These are phyloP conservation scores for Ornithoptera priamus DNA, from an alignment of 2,888 invertebrate species.

Conservation along the genomic window DNA sequence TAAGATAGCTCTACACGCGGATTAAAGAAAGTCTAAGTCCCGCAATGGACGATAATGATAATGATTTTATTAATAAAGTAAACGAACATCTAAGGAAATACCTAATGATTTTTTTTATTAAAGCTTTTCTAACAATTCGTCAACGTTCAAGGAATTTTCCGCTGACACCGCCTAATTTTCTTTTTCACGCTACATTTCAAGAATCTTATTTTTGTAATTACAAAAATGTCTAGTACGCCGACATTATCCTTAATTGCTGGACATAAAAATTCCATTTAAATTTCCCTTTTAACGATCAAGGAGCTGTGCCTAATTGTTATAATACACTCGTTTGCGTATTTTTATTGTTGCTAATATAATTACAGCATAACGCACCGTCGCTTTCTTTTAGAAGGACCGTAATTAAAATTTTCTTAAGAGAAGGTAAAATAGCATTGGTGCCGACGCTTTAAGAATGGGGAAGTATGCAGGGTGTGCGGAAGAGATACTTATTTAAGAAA, in stretches of 20 bases:
- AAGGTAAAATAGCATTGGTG: slow-evolving; percentile 66
- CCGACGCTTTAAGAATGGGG: slow-evolving; percentile 48
- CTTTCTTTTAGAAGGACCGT: slow-evolving; percentile 63
- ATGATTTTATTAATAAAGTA: not conserved
- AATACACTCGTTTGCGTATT: slow-evolving; percentile 81
- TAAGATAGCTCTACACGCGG: too few relatives aligned
- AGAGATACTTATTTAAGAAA: slow-evolving; percentile 68
- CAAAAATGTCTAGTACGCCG: slow-evolving; percentile 79
- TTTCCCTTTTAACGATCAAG: slow-evolving; percentile 80
- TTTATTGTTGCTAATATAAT: slow-evolving; percentile 79
- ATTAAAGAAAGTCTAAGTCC: too few relatives aligned
- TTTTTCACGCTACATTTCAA: slow-evolving; percentile 80
- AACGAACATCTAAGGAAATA: slow-evolving; percentile 21
- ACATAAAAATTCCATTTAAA: slow-evolving; percentile 82
- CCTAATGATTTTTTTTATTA: slow-evolving; percentile 48
- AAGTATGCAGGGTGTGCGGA: slow-evolving; percentile 37
- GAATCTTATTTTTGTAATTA: slow-evolving; percentile 81
- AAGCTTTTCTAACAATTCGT: slow-evolving; percentile 61
- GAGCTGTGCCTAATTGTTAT: slow-evolving; percentile 80
- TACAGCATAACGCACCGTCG: slow-evolving; percentile 76
- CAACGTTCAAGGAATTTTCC: slow-evolving; percentile 68
- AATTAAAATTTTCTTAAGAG: slow-evolving; percentile 73
- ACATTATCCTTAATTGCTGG: slow-evolving; percentile 80
- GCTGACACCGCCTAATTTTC: slow-evolving; percentile 70
- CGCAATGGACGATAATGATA: too few relatives aligned